Base-by-base conservation (phyloP, 1,140 invertebrate species). In the Atta texana region DNA sequence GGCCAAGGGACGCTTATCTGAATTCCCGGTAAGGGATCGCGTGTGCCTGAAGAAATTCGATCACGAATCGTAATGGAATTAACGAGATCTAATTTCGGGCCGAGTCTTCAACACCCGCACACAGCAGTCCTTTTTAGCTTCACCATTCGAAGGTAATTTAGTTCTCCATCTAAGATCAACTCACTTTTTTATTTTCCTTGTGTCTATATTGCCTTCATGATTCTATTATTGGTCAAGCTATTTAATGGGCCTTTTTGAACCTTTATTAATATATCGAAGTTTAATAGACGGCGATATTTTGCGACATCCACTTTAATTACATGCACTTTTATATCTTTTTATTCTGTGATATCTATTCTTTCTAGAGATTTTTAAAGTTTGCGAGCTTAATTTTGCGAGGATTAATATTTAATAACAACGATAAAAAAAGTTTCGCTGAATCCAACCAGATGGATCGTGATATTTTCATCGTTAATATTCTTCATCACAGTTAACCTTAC, bases 41-140 rank as follows among this genome's bases (percentile, higher is more conserved):
- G 86, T 92, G 89, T 86, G 72, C 80, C 77, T 57, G 74, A 90
- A 89, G 89, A 92, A 92, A 92, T 87, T 88, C 87, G 87, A 85
- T 66, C 88, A 66, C 80, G 71, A 90, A 86, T 90, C 84, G 91
- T 91, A 92, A 92, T 90, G 88, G 91, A 87, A 88, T 88, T 91
- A 92, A 92, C 92, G 88, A 90, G 89, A 93, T 85, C 89, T 92
- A 91, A 90, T 92, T 88, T 57, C 87, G 31, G 1, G 34, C 55
- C 72, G 72, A 76, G 55, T 59, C 49, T 72, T 71, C 75, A 75
- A 28, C 71, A 64, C 55, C 28, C 44, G 24, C 39, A 71, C 49
- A 8, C 7, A 14, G 34, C 21, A 24, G 55, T 57, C 31, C n/a
- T 24, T 16, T 55, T 39, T 28, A 31, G 0, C 21, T 39, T 39